Evolutionary conservation across 2,888 invertebrate species (phyloP), one percentile per base, ranked within the genome.

Genomic region (Mimas tiliae): DNA sequence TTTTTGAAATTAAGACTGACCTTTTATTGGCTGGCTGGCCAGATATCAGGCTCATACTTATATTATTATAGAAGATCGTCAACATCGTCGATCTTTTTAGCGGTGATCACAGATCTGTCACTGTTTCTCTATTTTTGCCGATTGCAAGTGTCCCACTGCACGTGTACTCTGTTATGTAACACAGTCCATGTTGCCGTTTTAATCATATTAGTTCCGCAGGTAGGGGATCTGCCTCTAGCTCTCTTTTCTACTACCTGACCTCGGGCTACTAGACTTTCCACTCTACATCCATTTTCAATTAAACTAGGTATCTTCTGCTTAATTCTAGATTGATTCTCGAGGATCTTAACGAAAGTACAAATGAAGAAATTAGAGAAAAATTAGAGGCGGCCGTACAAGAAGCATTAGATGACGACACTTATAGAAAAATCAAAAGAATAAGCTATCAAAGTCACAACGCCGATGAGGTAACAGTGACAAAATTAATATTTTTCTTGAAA

Each of bases 391-490:
- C 96, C 0, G 92, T 96, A 0, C 93, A 94, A 68, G 96, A 96
- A 82, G 95, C 96, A 0, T 88, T 96, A 16, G 91, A 93, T 67
- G 96, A 96, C 76, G 95, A 95, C 50, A 96, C 96, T 0, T 96
- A 96, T 75, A 94, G 95, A 67, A 96, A 96, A 87, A 96, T 96
- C 27, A 96, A 96, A 78, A 91, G 96, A 68, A 94, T 96, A 91
- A 96, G 96, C 79, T 96, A 96, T 78, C 96, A 96, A 51, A 95
- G 95, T 72, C 95, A 95, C 74, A 95, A 94, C 51, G 94, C 95
- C 16, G 96, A 96, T 48, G 95, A 96, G 91, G 96, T 96, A 89
- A 79, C 11, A 12, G 38, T 38, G 9, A 38, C 34, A 58, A 45
- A 45, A 14, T 11, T 64, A 45, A 64, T n/a, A 64, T 27, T 27